Percentiles rank a stretch among this genome's conserved stretches.
phyloP scores from a whole-genome alignment of 1,140 invertebrate genomes.

The Tetragonula clypearis region DNA sequence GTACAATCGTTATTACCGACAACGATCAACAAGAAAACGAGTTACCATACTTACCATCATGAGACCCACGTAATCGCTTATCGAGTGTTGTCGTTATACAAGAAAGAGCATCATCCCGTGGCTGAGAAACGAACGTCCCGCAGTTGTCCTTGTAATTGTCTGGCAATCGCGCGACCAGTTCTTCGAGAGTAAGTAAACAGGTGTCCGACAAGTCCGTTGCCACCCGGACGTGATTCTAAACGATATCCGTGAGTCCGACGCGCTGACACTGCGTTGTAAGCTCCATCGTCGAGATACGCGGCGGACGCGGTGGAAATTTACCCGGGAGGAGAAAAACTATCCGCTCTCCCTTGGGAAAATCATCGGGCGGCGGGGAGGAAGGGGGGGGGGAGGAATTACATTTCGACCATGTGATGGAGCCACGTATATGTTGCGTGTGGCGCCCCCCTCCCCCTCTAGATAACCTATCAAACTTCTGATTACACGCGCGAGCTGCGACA shows the following conservation, averaged over 20 bases:
- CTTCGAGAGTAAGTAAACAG: not conserved
- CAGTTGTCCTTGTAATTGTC: not conserved
- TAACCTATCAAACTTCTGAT: not conserved
- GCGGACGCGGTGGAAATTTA: constrained; percentile 20
- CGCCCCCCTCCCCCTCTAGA: not conserved
- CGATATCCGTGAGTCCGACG: not conserved
- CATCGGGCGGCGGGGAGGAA: too few relatives aligned
- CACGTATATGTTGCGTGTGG: constrained; percentile 1
- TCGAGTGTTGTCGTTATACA: constrained; percentile 11
- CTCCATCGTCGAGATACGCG: constrained; percentile 40
- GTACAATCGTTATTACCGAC: not conserved
- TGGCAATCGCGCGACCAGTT: too few relatives aligned
- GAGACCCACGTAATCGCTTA: constrained; percentile 36
- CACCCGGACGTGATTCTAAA: not conserved
- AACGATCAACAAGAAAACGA: not conserved
- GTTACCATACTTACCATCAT: constrained; percentile 46
- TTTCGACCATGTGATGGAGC: constrained; percentile 8
- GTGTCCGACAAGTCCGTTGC: too few relatives aligned
- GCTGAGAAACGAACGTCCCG: not conserved
- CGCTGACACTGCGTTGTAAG: not conserved
- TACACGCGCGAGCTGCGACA: too few relatives aligned
- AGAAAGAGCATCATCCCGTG: constrained; percentile 18
- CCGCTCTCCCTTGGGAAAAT: constrained; percentile 5
- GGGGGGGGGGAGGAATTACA: not conserved
- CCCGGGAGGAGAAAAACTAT: constrained; percentile 20